Evolutionary conservation across 1,140 invertebrate species (phyloP).

Genomic region (Archivesica marissinica): DNA sequence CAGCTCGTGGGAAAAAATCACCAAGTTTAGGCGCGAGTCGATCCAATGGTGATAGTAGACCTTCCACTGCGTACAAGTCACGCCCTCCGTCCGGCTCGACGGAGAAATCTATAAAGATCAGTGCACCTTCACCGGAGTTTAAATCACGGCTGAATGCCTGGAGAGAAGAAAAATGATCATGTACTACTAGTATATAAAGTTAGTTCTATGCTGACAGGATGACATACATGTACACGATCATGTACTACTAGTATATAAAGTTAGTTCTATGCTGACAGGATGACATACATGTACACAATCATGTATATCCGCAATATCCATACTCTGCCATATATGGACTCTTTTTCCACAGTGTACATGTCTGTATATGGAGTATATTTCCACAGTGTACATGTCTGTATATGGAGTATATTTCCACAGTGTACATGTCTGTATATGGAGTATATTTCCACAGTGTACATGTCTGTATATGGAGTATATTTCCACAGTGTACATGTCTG

Average conservation of each 20-base stretch:
- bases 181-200: not conserved
- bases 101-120: conserved; percentile 52
- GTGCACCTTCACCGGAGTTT: conserved; percentile 66
- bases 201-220: conserved; percentile 46
- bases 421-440: too few species aligned
- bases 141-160: conserved; percentile 67
- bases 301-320: too few species aligned
- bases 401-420: too few species aligned
- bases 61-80: conserved; percentile 55
- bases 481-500: too few species aligned
- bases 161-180: conserved; percentile 67
- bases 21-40: conserved; percentile 67
- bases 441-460: too few species aligned
- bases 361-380: too few species aligned
- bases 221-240: conserved; percentile 66
- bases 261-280: conserved; percentile 31
- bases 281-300: conserved; percentile 68
- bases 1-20: conserved; percentile 64
- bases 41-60: conserved; percentile 63
- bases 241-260: not conserved
- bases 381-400: too few species aligned
- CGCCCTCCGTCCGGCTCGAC: conserved; percentile 63
- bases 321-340: too few species aligned
- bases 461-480: too few species aligned
- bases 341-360: too few species aligned